Evolutionary conservation across 2,113 vertebrate species (phyloP), one percentile per base, ranked within the genome.

Genomic region (Engraulis encrasicolus): DNA sequence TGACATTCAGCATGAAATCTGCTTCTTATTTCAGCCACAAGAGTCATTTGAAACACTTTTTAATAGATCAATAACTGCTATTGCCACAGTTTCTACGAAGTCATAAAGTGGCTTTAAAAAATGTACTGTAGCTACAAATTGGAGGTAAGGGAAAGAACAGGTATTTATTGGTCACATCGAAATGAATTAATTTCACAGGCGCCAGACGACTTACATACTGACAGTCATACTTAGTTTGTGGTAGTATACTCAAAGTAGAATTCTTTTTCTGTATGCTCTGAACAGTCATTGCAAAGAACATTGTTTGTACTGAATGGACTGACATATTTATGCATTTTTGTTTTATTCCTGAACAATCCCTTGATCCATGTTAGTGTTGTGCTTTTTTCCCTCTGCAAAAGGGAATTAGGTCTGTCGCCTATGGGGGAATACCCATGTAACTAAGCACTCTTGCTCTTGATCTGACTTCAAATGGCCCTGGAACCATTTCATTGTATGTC

Each of bases 31-130:
- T 74, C 31, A 31, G 27, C 66, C 17, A 14, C 15, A 14, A 31
- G 9, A 71, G 14, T 74, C 66, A 74, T 74, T 74, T 74, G 27
- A 34, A 74, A 34, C 27, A 74, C 66, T 74, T 74, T n/a, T 74
- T 74, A 74, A 5, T 74, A 74, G 12, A 74, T 34, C 66, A 23
- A 74, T 74, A 74, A 27, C 27, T 74, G 27, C 23, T 74, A 74
- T 34, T 74, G 27, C 31, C 27, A 74, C 66, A 3, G 34, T 74
- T 74, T 74, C 27, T 34, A 14, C 34, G 23, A 74, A 74, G 34
- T 14, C 12, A 74, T 34, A 34, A 31, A 14, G 66, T 74, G 27
- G 18, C 17, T 34, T 34, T 34, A 74, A 71, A 74, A 74, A 2
- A 36, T 45, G 66, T 2, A 74, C 40, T 45, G 40, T 45, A 74